Evolutionary conservation across 2,113 vertebrate genomes (phyloP).

Genomic region (Dromaius novaehollandiae): DNA sequence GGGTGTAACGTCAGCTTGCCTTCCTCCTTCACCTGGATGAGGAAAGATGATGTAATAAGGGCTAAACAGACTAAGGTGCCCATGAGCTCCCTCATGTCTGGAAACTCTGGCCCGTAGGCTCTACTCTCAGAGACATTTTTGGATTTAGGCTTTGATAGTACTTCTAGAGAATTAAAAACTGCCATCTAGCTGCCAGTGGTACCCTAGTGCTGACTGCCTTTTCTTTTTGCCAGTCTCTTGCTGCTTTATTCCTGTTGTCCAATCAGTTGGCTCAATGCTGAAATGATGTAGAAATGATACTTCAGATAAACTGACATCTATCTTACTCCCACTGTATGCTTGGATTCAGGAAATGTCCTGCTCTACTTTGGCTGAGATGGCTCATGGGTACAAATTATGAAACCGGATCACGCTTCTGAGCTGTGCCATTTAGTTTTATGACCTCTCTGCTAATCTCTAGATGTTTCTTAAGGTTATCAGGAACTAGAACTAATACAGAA

Average conservation of each 20-base stretch:
- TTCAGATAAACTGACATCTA: not conserved
- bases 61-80: not conserved
- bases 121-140: not conserved
- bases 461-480: not conserved
- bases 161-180: conserved; percentile 5
- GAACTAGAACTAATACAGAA: not conserved
- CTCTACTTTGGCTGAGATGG: not conserved
- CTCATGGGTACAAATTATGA: not conserved
- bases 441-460: not conserved
- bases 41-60: not conserved
- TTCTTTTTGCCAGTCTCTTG: not conserved
- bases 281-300: not conserved
- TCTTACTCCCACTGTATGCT: not conserved
- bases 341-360: not conserved
- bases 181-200: not conserved
- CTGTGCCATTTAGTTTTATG: not conserved
- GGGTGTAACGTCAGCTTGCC: not conserved
- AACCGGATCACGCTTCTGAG: not conserved
- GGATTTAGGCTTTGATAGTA: not conserved
- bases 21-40: not conserved
- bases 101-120: not conserved
- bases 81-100: not conserved
- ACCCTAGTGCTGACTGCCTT: not conserved
- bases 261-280: not conserved
- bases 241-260: not conserved